Evolutionary conservation across 2,797 vertebrate species (phyloP).

Genomic region (Sebastes wilsoni): DNA sequence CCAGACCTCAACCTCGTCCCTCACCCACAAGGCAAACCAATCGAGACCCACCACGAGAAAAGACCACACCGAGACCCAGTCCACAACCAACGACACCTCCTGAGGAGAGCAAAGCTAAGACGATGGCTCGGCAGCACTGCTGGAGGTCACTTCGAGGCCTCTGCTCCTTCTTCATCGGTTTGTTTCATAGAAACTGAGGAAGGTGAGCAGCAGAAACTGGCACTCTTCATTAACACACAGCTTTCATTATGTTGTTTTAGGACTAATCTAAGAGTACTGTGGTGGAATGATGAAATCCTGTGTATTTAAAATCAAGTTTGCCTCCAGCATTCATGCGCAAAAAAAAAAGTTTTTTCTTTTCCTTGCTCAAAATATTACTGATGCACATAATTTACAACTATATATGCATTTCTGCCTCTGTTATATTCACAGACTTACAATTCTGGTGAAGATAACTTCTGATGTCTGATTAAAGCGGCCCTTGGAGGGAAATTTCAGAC

Average conservation of each 20-base stretch:
- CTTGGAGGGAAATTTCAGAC: slow-evolving; percentile 10
- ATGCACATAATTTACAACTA: neutral
- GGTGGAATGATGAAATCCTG: neutral
- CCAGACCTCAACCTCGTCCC: slow-evolving; percentile 10
- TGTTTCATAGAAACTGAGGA: slow-evolving; percentile 78
- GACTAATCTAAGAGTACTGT: neutral
- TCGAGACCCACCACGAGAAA: neutral
- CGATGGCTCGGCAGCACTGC: slow-evolving; percentile 81
- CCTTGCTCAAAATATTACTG: neutral
- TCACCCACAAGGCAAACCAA: neutral
- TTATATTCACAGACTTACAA: slow-evolving; percentile 52
- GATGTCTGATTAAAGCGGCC: slow-evolving; percentile 20
- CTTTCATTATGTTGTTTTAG: slow-evolving; percentile 5
- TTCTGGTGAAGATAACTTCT: slow-evolving; percentile 40
- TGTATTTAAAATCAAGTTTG: neutral
- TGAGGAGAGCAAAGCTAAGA: slow-evolving; percentile 72
- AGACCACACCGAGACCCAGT: slow-evolving; percentile 26
- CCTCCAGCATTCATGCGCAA: neutral
- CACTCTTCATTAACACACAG: neutral
- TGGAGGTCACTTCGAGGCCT: slow-evolving; percentile 85
- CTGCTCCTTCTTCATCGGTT: slow-evolving; percentile 84
- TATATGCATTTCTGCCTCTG: neutral
- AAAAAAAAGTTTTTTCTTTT: neutral
- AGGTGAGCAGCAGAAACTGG: slow-evolving; percentile 52
- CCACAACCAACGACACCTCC: slow-evolving; percentile 25